Evolutionary conservation across 2,113 vertebrate genomes (phyloP).

Genomic region (Crotalus viridis): DNA sequence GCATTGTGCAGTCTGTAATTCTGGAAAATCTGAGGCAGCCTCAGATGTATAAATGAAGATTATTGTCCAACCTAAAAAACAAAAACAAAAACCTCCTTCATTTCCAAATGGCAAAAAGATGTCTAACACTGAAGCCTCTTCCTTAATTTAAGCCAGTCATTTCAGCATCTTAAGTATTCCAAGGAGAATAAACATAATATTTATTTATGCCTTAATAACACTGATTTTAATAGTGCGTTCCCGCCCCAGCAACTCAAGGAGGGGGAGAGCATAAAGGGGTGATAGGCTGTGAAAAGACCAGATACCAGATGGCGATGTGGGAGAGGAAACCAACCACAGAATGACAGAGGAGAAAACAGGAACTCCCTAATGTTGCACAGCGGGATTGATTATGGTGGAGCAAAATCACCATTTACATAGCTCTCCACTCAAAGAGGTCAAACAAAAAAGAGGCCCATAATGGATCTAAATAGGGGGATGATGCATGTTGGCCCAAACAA

Average conservation of each 20-base stretch:
- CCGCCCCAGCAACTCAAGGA: not conserved
- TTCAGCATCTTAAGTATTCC: not conserved
- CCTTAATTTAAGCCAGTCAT: not conserved
- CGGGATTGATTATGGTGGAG: not conserved
- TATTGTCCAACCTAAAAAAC: not conserved
- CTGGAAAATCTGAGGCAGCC: not conserved
- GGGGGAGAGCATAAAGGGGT: not conserved
- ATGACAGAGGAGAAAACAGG: not conserved
- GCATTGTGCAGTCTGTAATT: not conserved
- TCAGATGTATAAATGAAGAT: not conserved
- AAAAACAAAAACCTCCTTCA: not conserved
- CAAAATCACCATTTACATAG: not conserved
- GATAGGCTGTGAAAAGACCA: not conserved
- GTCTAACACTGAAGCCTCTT: not conserved
- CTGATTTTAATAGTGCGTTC: not conserved
- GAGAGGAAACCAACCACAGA: not conserved
- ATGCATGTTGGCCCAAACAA: not conserved
- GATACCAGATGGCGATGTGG: not conserved
- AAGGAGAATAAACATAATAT: not conserved
- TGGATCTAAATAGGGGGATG: not conserved
- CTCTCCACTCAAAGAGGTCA: not conserved
- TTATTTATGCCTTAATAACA: not conserved
- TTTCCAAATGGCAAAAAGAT: not conserved
- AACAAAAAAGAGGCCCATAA: not conserved
- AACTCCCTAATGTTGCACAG: not conserved